Evolutionary conservation across 92 coral and sea anemone genomes (phyloP), one percentile per base, ranked within the genome.

Genomic region (Phenganax marumi): DNA sequence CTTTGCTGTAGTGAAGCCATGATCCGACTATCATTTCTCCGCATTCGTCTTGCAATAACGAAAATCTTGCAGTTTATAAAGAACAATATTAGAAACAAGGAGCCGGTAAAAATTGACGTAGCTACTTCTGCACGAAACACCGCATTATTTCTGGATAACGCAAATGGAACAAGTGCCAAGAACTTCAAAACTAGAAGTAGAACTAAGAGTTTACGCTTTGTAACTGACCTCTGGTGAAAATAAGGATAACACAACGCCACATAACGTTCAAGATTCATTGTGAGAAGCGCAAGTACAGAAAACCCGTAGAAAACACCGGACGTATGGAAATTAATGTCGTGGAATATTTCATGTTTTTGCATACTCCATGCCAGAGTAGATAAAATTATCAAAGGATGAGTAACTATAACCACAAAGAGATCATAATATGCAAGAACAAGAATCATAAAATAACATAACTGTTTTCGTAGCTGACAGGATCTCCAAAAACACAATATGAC

Each of bases 401-500:
- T 62, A 39, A 62, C 25, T 3, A n/a, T 62, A 8, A 62, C 68
- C 68, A 62, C 68, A 62, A 13, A 25, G 18, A n/a, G 26, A 18
- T 62, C 68, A 62, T n/a, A 62, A 62, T 39, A 62, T 3, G 68
- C 68, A 10, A 62, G 68, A 62, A 62, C 65, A 8, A 58, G 3
- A 13, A 58, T 58, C 65, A 58, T 58, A 58, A 58, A 58, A 58
- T 58, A 58, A 18, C 23, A 14, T 58, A 58, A 18, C 21, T n/a
- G 6, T 7, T 58, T 58, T 58, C 65, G 65, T 58, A 62, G 68
- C 68, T 62, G 68, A 23, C 68, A 6, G 10, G 68, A 62, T 12
- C 43, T 62, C 68, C 68, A 62, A 39, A 62, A 62, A n/a, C 68
- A 62, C 25, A 62, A 62, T 62, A 62, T 62, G 68, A 62, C 68